These are phyloP conservation scores for Allacma fusca DNA, from an alignment of 2,888 invertebrate species.

Conservation along the genomic window DNA sequence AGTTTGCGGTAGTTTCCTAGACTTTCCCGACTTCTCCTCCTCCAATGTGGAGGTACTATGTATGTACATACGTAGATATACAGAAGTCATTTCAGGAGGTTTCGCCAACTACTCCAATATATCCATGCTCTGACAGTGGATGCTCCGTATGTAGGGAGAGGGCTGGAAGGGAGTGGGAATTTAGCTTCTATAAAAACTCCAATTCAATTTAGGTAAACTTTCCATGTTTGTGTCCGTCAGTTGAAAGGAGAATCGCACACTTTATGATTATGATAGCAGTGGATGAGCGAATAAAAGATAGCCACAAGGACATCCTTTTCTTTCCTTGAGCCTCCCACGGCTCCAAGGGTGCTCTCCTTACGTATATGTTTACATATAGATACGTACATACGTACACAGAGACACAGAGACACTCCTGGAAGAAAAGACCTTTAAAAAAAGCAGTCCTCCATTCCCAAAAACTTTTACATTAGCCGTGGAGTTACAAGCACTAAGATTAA, in stretches of 20 bases:
- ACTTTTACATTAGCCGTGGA: slow-evolving; percentile 37
- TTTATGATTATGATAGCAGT: slow-evolving; percentile 11
- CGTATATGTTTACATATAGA: too few species aligned
- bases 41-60: too few species aligned
- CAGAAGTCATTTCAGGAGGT: too few species aligned
- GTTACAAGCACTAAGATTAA: slow-evolving; percentile 27
- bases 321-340: not conserved
- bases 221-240: slow-evolving; percentile 13
- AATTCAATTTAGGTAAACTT: slow-evolving; percentile 28
- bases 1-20: slow-evolving; percentile 2
- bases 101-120: not conserved
- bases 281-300: not conserved
- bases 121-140: not conserved
- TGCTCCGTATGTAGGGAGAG: not conserved
- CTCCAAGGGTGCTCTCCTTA: too few species aligned
- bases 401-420: too few species aligned
- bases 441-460: not conserved
- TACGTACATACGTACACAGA: too few species aligned
- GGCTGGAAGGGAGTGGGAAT: not conserved
- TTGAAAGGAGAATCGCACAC: slow-evolving; percentile 7
- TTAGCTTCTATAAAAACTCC: slow-evolving; percentile 6
- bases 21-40: not conserved
- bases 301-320: not conserved
- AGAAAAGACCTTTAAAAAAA: not conserved
- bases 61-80: too few species aligned